A percentile compares a stretch with the other conserved stretches of the same genome.
phyloP scores from a whole-genome alignment of 2,797 vertebrate genomes.

The Acanthis flammea region DNA sequence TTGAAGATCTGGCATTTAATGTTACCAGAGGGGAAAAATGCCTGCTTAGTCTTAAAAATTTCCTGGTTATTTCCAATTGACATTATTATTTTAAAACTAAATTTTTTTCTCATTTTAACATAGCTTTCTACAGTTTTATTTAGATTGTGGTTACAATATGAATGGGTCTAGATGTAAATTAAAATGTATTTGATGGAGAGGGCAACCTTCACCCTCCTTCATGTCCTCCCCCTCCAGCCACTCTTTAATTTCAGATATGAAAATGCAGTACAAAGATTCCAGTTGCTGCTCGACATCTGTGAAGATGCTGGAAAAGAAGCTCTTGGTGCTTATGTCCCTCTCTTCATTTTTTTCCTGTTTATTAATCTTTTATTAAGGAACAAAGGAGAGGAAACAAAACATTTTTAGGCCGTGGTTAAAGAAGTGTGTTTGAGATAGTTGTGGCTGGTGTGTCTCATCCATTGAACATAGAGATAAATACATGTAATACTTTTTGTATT shows the following conservation, averaged over 20 bases:
- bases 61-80: background rate
- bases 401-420: background rate
- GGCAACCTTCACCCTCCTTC: background rate
- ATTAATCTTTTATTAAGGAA: background rate
- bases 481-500: background rate
- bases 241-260: background rate
- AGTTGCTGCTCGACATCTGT: background rate
- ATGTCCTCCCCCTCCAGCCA: background rate
- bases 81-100: background rate
- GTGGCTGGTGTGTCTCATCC: background rate
- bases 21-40: background rate
- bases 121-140: background rate
- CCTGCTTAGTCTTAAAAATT: background rate
- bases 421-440: background rate
- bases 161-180: background rate
- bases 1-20: background rate
- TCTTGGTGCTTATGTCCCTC: background rate
- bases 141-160: background rate
- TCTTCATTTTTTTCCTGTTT: background rate
- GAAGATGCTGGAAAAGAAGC: background rate
- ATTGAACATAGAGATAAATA: background rate
- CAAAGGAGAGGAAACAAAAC: background rate
- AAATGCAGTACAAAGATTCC: background rate
- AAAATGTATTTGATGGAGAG: background rate
- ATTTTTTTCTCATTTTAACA: background rate